Conservation (phyloP, 2,113 vertebrate genomes). For the Plestiodon gilberti region DNA sequence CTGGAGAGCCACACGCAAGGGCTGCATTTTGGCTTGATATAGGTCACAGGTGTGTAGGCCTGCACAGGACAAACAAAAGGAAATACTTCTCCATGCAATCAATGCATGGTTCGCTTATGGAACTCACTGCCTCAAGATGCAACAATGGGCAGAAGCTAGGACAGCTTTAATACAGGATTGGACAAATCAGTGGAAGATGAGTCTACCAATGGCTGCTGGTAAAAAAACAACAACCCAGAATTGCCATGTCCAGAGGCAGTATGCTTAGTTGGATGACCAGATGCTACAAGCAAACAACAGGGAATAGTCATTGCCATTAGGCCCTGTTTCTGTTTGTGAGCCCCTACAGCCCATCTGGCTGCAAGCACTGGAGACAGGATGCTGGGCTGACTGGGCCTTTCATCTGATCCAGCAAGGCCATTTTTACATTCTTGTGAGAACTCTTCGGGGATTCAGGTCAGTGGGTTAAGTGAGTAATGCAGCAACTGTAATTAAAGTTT, state of each 20-base stretch:
- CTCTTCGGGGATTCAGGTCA: slow-evolving; percentile 20
- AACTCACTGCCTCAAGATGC: neutral
- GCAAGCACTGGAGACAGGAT: neutral
- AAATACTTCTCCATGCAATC: too few species aligned
- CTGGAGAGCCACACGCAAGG: too few species aligned
- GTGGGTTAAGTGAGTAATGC: slow-evolving; percentile 25
- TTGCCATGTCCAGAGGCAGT: neutral
- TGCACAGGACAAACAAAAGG: too few species aligned
- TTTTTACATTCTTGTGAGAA: neutral
- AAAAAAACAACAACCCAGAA: neutral
- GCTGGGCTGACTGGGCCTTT: neutral
- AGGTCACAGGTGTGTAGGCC: too few species aligned
- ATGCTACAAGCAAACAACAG: neutral
- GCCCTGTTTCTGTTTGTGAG: too few species aligned
- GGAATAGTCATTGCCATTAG: neutral
- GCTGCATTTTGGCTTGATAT: too few species aligned
- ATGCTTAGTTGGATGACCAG: neutral
- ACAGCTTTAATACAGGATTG: neutral
- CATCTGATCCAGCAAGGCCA: neutral
- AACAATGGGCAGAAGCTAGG: neutral
- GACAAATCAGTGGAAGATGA: neutral
- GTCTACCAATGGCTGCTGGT: neutral
- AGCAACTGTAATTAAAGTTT: slow-evolving; percentile 24
- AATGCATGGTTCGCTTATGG: too few species aligned
- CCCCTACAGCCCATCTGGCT: neutral